A percentile compares a stretch with the other conserved stretches of the same genome.
These are phyloP conservation scores for Cheilosia impressa DNA, from an alignment of 2,888 invertebrate species.

Conservation along the genomic window DNA sequence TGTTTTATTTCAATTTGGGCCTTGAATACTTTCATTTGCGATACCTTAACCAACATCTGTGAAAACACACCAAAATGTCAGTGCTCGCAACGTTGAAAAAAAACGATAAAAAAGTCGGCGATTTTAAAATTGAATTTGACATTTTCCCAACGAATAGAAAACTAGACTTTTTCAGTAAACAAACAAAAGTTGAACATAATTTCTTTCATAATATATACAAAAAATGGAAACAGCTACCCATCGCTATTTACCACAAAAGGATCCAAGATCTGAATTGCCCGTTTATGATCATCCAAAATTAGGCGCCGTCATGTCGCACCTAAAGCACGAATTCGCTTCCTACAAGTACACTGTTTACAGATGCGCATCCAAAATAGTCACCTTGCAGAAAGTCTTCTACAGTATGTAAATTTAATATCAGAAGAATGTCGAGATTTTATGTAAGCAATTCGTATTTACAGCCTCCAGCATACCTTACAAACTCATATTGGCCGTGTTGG, in stretches of 20 bases:
- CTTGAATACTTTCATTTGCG: background rate
- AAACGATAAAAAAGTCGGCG: conserved; percentile 1
- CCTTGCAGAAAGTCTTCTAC: conserved; percentile 81
- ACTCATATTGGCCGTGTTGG: conserved; percentile 81
- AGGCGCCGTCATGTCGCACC: conserved; percentile 78
- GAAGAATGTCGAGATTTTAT: background rate
- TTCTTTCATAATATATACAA: background rate
- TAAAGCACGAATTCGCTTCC: conserved; percentile 79
- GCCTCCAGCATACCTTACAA: conserved; percentile 82
- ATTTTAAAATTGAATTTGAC: conserved; percentile 76
- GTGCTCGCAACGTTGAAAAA: conserved; percentile 18
- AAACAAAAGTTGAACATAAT: conserved; percentile 16
- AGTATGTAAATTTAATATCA: conserved; percentile 78
- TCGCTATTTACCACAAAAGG: conserved; percentile 12
- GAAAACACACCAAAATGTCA: conserved; percentile 12
- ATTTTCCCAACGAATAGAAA: conserved; percentile 67
- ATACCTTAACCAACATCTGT: background rate
- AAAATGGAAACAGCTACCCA: conserved; percentile 33
- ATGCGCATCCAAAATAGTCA: conserved; percentile 81
- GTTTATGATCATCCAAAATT: conserved; percentile 76
- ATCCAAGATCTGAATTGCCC: conserved; percentile 12
- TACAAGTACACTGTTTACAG: conserved; percentile 83
- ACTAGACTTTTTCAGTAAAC: conserved; percentile 21
- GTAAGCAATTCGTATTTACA: conserved; percentile 65
- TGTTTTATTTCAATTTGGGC: background rate